Percentiles rank a stretch among this genome's conserved stretches.
phyloP scores from a whole-genome alignment of 2,113 vertebrate species.

The Gobius niger region DNA sequence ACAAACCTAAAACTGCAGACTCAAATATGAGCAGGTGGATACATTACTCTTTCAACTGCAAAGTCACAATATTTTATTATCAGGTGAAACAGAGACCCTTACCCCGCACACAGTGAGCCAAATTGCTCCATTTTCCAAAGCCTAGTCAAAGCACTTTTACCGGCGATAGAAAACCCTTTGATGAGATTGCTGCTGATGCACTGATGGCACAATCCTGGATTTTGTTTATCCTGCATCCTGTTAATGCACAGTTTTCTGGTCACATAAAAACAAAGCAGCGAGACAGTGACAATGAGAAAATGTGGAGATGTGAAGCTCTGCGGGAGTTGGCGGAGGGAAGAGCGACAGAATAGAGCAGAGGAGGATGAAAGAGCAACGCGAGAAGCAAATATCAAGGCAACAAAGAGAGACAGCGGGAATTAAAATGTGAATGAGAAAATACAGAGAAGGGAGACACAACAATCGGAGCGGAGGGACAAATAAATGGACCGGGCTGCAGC shows the following conservation, averaged over 20 bases:
- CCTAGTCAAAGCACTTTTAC: conserved; percentile 4
- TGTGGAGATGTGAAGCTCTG: conserved; percentile 15
- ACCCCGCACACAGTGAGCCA: background rate
- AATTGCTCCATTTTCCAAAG: conserved; percentile 1
- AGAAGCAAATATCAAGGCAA: conserved; percentile 28
- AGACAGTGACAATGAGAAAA: conserved; percentile 11
- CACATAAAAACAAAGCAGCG: conserved; percentile 13
- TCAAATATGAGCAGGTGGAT: background rate
- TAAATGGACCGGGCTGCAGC: background rate
- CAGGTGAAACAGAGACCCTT: background rate
- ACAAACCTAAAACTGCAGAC: background rate
- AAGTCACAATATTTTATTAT: background rate
- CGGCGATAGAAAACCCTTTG: background rate
- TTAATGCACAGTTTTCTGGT: conserved; percentile 6
- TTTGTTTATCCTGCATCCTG: conserved; percentile 5
- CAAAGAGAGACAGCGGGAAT: conserved; percentile 30
- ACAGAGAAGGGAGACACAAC: conserved; percentile 30
- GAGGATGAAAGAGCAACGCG: conserved; percentile 46
- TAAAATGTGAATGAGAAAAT: conserved; percentile 30
- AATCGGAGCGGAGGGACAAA: conserved; percentile 23
- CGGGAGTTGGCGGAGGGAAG: conserved; percentile 1
- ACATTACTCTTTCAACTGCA: background rate
- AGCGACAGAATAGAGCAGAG: conserved; percentile 32
- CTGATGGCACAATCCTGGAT: background rate
- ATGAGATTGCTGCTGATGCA: background rate